Conservation (phyloP, 2,888 invertebrate genomes). For the Lordiphosa andalusiaca region DNA sequence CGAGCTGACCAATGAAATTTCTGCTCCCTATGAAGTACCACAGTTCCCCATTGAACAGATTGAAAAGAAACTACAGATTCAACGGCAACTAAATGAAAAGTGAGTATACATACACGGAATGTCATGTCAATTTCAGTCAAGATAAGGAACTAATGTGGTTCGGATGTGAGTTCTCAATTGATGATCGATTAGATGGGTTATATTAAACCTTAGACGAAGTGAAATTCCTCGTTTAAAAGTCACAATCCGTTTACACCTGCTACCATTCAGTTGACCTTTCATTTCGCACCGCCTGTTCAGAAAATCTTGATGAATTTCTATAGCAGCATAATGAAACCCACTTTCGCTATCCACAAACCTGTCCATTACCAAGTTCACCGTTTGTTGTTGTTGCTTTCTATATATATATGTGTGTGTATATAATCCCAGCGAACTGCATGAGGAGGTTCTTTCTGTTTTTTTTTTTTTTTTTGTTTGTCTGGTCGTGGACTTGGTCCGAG, state of each 20-base stretch:
- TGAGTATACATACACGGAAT: conserved; percentile 81
- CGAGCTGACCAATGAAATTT: conserved; percentile 87
- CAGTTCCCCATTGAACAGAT: conserved; percentile 99
- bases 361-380: conserved; percentile 39
- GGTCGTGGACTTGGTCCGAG: conserved; percentile 29
- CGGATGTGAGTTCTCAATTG: neutral
- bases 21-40: conserved; percentile 97
- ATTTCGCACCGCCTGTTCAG: too few species aligned
- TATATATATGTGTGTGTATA: conserved; percentile 7
- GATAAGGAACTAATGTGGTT: too few species aligned
- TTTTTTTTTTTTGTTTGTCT: conserved; percentile 1
- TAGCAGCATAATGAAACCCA: conserved; percentile 48
- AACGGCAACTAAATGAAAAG: conserved; percentile 93
- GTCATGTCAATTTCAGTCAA: neutral
- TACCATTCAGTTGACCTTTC: too few species aligned
- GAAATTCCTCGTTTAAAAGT: too few species aligned
- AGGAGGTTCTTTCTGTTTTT: neutral
- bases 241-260: too few species aligned
- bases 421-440: conserved; percentile 2
- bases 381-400: conserved; percentile 10
- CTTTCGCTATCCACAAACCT: conserved; percentile 12
- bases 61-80: conserved; percentile 94
- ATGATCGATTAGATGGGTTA: too few species aligned
- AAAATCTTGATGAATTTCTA: conserved; percentile 20
- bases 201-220: too few species aligned